These are phyloP conservation scores for Etheostoma nigrum DNA, from an alignment of 2,797 vertebrate genomes.

Conservation along the genomic window DNA sequence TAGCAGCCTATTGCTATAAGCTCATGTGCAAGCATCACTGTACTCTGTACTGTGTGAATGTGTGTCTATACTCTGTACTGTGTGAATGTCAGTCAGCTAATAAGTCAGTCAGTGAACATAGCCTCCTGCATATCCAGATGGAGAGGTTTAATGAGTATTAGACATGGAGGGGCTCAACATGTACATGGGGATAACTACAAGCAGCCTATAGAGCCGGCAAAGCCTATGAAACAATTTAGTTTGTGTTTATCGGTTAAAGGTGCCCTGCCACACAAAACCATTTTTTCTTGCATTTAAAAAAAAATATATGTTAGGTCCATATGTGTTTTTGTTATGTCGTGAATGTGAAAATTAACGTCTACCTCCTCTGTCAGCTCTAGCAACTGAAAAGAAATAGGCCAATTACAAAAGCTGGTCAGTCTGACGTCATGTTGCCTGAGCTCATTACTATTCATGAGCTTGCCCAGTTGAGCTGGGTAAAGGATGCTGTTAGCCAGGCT, in stretches of 20 bases:
- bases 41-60: conserved; percentile 36
- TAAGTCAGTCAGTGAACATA: conserved; percentile 62
- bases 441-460: too few species aligned
- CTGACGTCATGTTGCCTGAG: too few species aligned
- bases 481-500: too few species aligned
- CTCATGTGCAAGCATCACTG: conserved; percentile 71
- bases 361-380: too few species aligned
- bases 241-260: conserved; percentile 33
- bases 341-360: too few species aligned
- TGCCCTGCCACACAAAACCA: too few species aligned
- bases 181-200: conserved; percentile 53
- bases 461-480: too few species aligned
- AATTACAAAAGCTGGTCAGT: too few species aligned
- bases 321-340: too few species aligned
- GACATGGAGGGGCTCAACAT: conserved; percentile 66
- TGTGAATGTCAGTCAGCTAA: conserved; percentile 50
- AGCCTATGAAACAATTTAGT: conserved; percentile 8
- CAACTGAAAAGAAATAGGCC: too few species aligned
- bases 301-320: too few species aligned
- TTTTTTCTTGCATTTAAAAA: too few species aligned
- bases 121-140: conserved; percentile 71
- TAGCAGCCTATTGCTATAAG: conserved; percentile 72
- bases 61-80: neutral
- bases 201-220: conserved; percentile 15
- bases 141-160: conserved; percentile 74